Evolutionary conservation across 1,140 invertebrate species (phyloP), one percentile per base, ranked within the genome.

Genomic region (Pseudomyrmex flavicornis): DNA sequence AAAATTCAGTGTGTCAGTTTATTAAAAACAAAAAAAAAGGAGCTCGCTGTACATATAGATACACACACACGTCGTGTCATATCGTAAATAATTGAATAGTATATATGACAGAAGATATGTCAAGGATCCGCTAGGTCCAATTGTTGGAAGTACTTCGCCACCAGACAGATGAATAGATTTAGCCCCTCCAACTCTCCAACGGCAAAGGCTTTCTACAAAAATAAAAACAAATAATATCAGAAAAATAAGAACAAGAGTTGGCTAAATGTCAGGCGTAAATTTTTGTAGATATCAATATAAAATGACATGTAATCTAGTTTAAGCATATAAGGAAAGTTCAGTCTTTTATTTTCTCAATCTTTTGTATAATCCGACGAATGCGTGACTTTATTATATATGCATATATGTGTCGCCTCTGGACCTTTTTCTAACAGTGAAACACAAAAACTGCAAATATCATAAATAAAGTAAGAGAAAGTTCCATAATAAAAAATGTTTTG

Each of bases 131-230:
- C 95, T 80, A 96, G 91, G 91, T 96, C 96, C 48, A 94, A 92
- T 90, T 96, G 96, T 80, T 95, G 94, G 91, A 96, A 96, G 89
- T 96, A 96, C 83, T 94, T 93, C 56, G 95, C 94, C 20, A 96
- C 95, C 56, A 96, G 87, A 85, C 95, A 95, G 75, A 96, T 96
- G 62, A 96, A 94, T 52, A 96, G 92, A 91, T 96, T 96, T 12
- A 96, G 86, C 15, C 95, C 93, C 20, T 92, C 88, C 2, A 96
- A 90, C 76, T 92, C 87, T 2, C 93, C 90, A 80, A 94, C 91
- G 52, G 95, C 91, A 15, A 89, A 58, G 13, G 90, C 92, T 82
- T 93, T 92, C 95, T 96, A 92, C 35, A 70, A 79, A 70, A 73
- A 65, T 66, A 59, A 70, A 82, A 62, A 69, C 63, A 46, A 70